Base-by-base conservation (phyloP, 1,140 invertebrate species). In the Drosophila pseudoobscura region DNA sequence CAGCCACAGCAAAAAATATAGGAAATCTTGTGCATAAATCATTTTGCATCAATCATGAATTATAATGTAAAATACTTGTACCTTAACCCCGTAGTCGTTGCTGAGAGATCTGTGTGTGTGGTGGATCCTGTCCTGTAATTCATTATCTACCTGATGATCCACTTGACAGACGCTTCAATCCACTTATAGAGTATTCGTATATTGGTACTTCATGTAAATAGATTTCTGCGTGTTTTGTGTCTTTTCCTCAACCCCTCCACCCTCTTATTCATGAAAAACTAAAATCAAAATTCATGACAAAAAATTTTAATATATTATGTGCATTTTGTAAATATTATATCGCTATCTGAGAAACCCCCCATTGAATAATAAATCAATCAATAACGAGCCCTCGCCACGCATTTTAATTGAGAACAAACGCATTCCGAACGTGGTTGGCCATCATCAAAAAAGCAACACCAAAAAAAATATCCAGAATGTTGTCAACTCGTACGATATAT, bases 271-370 rank as follows among this genome's bases (percentile, higher is more conserved):
- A 59, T 46, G 47, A 15, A 54, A 49, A 56, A 60, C 26, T 29
- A 71, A 61, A 35, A 24, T 55, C 35, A 22, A 39, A 56, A 39
- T 61, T 22, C 47, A 53, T 78, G 77, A 53, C 62, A 68, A 63
- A 31, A 41, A 13, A 13, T 39, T 57, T 46, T 13, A 59, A 62
- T 13, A 65, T 56, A 71, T 53, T 76, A 17, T 75, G 60, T 70
- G 72, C 52, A 68, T 74, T 80, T 69, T 79, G 71, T 71, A 80
- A 65, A 79, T 71, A 71, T 60, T 71, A 60, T 31, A 56, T 11
- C 9, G 9, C 3, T 35, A 11, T 35, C 9, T 35, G 9, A 46
- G 5, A 39, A 13, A 24, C 55, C 51, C 9, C 20, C 15, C 44
- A 41, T 47, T 24, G 11, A 53, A 52, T 59, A 59, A 47, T 54